Evolutionary conservation across 2,888 invertebrate genomes (phyloP).

Genomic region (Ectemnius cavifrons): DNA sequence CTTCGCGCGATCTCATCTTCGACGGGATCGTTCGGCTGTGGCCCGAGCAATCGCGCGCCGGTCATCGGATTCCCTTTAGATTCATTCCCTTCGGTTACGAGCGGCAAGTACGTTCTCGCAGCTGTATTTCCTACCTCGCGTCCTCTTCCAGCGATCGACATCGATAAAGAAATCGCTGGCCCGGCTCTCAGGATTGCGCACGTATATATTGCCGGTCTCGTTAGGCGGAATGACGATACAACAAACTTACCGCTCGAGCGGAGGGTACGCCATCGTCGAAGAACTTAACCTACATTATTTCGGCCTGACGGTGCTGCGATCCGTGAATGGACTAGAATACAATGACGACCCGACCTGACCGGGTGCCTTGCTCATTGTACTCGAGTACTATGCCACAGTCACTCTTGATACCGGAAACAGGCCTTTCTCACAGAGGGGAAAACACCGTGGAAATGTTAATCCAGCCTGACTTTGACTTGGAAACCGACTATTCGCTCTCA

Average conservation of each 20-base stretch:
- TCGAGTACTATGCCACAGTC: conserved; percentile 25
- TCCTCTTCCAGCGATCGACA: conserved; percentile 30
- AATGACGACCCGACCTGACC: conserved; percentile 45
- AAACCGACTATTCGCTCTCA: conserved; percentile 22
- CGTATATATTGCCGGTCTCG: conserved; percentile 37
- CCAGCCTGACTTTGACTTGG: conserved; percentile 24
- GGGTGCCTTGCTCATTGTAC: conserved; percentile 52
- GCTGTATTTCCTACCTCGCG: background rate
- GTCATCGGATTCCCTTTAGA: conserved; percentile 34
- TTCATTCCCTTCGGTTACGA: background rate
- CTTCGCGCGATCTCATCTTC: conserved; percentile 44
- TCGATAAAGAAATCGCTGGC: conserved; percentile 40
- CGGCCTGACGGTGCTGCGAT: conserved; percentile 50
- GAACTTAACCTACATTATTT: conserved; percentile 55
- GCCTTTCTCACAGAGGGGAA: conserved; percentile 14
- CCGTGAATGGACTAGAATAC: conserved; percentile 49
- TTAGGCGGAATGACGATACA: conserved; percentile 58
- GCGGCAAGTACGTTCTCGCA: no score
- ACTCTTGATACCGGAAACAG: conserved; percentile 53
- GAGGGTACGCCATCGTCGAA: conserved; percentile 21
- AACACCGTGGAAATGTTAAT: conserved; percentile 47
- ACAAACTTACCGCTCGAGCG: conserved; percentile 35
- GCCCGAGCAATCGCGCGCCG: conserved; percentile 27
- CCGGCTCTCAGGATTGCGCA: conserved; percentile 2
- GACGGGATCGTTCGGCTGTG: conserved; percentile 26